Evolutionary conservation across 2,113 vertebrate genomes (phyloP), one percentile per base, ranked within the genome.

Genomic region (Myiopsitta monachus): DNA sequence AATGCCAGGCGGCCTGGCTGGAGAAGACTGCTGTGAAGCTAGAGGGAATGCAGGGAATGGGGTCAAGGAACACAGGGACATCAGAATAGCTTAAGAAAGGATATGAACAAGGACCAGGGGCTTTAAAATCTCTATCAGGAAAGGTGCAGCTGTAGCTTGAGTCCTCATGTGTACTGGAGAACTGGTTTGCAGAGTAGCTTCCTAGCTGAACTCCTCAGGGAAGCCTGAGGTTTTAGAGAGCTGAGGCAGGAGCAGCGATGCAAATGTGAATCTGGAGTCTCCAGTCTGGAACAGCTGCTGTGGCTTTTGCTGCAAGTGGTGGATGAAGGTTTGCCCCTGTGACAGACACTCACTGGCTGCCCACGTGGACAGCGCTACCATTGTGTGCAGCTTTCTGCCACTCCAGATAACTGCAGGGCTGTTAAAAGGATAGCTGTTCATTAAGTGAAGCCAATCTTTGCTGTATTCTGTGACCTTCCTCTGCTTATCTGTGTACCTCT

Each of bases 71-170:
- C 18, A 1, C 1, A 1, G 10, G 28, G 21, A 9, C 43, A 62
- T 11, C n/a, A 55, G 64, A 62, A 63, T 1, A 84, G 55, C 39
- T 12, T 10, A 31, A 18, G 8, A 49, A 59, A 85, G 9, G 38
- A 36, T 0, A 1, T 5, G 33, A 44, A 46, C 13, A n/a, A 66
- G 27, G 51, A 64, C 9, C 10, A n/a, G 24, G 22, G 5, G 10
- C 30, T 90, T 49, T 19, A 28, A 68, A 44, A 21, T 2, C 0
- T 19, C n/a, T 18, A 19, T 38, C 11, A 51, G 62, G 13, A 73
- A 63, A 51, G 18, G 43, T 62, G 31, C 83, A 28, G 49, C 31
- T 57, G 61, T 11, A 10, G 6, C 24, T 76, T 76, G n/a, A 22
- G 19, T 81, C 11, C 9, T 17, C 10, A 3, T 2, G 11, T 46